Conservation (phyloP, 1,140 invertebrate species). For the Drosophila aff. region DNA sequence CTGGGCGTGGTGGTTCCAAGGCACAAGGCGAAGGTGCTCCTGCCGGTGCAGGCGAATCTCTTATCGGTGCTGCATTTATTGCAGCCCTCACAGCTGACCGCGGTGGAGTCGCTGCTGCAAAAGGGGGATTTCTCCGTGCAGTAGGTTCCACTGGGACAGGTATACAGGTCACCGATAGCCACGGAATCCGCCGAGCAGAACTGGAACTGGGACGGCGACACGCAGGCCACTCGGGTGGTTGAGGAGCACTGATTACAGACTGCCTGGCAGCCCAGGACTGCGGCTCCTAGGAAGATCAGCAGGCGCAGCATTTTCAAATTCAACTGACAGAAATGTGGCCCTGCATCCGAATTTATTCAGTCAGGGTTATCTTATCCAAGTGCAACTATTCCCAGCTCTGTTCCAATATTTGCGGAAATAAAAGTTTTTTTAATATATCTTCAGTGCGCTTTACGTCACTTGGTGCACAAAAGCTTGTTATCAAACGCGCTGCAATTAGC, state of each 20-base stretch:
- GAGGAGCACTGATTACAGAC: conserved; percentile 37
- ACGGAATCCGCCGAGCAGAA: conserved; percentile 20
- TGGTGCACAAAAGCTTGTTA: not conserved
- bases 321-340: conserved; percentile 1
- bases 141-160: conserved; percentile 28
- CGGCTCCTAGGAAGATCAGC: conserved; percentile 27
- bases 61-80: conserved; percentile 9
- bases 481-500: no score
- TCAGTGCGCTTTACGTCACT: not conserved
- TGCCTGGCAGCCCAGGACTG: conserved; percentile 36
- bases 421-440: not conserved
- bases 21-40: conserved; percentile 45
- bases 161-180: conserved; percentile 8
- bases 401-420: not conserved
- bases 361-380: conserved; percentile 22
- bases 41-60: conserved; percentile 37
- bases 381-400: conserved; percentile 5
- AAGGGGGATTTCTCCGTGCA: not conserved
- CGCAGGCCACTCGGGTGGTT: conserved; percentile 13
- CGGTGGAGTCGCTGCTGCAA: conserved; percentile 6
- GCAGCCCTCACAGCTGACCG: conserved; percentile 5
- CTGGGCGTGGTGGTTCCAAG: conserved; percentile 18
- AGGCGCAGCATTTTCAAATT: conserved; percentile 36
- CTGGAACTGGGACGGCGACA: conserved; percentile 44
- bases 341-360: conserved; percentile 23